Conservation (phyloP, 1,140 invertebrate species). For the Brachionus rubens region DNA sequence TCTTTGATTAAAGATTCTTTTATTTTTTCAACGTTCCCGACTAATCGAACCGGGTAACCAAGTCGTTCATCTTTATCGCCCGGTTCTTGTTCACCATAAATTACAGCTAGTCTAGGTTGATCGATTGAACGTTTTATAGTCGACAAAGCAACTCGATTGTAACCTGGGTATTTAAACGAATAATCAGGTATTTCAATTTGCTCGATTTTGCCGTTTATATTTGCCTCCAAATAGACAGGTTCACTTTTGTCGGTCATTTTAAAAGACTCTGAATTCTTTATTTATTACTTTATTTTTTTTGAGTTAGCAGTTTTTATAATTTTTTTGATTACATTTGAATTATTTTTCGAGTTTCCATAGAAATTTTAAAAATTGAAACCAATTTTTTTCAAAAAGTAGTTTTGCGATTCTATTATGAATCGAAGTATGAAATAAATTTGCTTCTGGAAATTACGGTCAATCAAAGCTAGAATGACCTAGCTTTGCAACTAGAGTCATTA, state of each 20-base stretch:
- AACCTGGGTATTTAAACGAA: constrained; percentile 14
- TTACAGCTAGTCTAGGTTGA: background rate
- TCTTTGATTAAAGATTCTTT: constrained; percentile 2
- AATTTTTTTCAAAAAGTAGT: background rate
- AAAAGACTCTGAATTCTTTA: too few relatives aligned
- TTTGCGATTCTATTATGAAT: background rate
- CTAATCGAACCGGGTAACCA: background rate
- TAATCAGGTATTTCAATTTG: constrained; percentile 22
- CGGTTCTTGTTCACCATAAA: constrained; percentile 14
- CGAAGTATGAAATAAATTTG: too few relatives aligned
- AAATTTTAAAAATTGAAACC: constrained; percentile 21
- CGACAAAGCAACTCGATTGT: background rate
- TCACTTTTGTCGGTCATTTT: background rate
- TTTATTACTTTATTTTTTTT: too few relatives aligned
- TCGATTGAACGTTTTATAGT: constrained; percentile 31
- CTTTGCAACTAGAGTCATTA: too few relatives aligned
- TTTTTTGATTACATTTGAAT: constrained; percentile 27
- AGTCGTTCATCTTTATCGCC: background rate
- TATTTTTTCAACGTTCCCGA: constrained; percentile 1
- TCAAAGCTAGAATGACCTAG: too few relatives aligned
- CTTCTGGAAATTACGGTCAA: too few relatives aligned
- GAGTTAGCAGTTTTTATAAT: background rate
- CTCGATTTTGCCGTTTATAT: constrained; percentile 5
- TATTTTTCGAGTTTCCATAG: background rate
- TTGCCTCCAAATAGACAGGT: background rate